Conservation (phyloP, 2,113 vertebrate species). For the Muscicapa adusta region DNA sequence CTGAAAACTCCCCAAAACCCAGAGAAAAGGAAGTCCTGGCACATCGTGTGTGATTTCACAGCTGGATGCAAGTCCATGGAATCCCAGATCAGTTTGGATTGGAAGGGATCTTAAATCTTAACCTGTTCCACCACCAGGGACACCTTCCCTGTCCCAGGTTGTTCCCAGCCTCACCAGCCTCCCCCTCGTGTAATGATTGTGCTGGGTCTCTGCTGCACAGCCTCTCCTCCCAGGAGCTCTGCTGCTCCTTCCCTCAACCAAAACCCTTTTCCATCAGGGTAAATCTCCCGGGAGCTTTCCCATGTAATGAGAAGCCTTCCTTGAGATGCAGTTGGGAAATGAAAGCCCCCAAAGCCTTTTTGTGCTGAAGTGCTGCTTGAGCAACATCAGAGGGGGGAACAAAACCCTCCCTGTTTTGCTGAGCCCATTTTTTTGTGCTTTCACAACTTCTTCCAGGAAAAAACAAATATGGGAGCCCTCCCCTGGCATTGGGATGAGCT, state of each 20-base stretch:
- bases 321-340: background rate
- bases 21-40: background rate
- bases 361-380: background rate
- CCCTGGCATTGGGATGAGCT: background rate
- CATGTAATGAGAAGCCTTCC: background rate
- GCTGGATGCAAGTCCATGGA: background rate
- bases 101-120: background rate
- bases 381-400: background rate
- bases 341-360: background rate
- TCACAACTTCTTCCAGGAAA: background rate
- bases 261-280: background rate
- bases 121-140: accelerated
- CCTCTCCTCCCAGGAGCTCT: background rate
- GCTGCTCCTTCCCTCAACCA: background rate
- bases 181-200: accelerated
- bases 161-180: background rate
- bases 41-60: background rate
- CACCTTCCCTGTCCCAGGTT: background rate
- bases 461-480: background rate
- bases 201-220: background rate
- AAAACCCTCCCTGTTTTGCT: background rate
- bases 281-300: background rate
- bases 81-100: background rate
- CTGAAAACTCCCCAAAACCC: background rate
- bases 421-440: background rate